Base-by-base conservation (phyloP, 2,888 invertebrate genomes). In the Yponomeuta cagnagella region DNA sequence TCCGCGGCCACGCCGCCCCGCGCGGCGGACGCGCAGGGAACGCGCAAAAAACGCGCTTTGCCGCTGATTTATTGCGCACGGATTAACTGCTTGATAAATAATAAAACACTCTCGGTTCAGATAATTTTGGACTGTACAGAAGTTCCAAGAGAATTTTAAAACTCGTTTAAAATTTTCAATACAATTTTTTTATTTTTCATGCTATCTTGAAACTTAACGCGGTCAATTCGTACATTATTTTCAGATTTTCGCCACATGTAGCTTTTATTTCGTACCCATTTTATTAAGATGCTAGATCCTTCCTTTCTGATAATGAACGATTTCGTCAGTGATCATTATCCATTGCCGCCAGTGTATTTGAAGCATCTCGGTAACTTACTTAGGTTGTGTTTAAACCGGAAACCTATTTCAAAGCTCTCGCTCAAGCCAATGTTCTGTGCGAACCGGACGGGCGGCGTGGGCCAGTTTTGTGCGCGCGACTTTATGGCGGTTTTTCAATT, bases 21-120 rank as follows among this genome's bases (percentile, higher is more conserved):
- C 64, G 63, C 43, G 2, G 33, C 33, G 2, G 5, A 58, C 52
- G 52, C 52, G 52, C 15, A 58, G 15, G 12, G 15, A 58, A 31
- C 66, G 66, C 10, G 33, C 30, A 65, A 65, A 65, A 65, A 30
- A 23, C 31, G 65, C 65, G 65, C 37, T 12, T 63, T 15, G 63
- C 78, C 82, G 80, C 80, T 86, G 88, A 91, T 91, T 91, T 91
- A 90, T 90, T 77, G 84, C 83, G 79, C 76, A 77, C 77, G 90
- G 90, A 89, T 91, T 90, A 83, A 80, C 80, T 77, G 80, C 80
- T 80, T 78, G 78, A 80, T 81, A 79, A 82, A 80, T 80, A 90
- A 86, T 86, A 86, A 86, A 86, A 84, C 82, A 83, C 77, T 72
- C 72, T 77, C 15, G 15, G 12, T 58, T 58, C 15, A 15, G 52